Conservation (phyloP, 2,113 vertebrate species). For the Mesoclemmys tuberculata region DNA sequence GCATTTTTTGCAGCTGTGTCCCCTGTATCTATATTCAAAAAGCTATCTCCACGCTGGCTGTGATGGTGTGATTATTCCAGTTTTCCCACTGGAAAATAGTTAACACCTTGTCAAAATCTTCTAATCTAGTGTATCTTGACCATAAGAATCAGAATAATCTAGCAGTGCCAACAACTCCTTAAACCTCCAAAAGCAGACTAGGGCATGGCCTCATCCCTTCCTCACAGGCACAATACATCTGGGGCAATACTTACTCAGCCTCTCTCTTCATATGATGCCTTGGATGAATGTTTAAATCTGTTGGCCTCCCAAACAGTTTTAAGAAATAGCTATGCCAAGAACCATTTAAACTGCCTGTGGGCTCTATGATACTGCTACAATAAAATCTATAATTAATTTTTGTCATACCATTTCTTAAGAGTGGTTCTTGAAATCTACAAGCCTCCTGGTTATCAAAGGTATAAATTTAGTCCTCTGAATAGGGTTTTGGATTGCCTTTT, state of each 20-base stretch:
- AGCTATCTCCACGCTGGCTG: neutral
- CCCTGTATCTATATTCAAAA: neutral
- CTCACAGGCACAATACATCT: neutral
- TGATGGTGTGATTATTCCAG: neutral
- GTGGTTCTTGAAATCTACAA: neutral
- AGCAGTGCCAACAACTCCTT: neutral
- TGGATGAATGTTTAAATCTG: neutral
- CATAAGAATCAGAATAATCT: neutral
- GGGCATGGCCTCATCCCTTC: neutral
- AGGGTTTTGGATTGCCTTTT: neutral
- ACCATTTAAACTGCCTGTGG: neutral
- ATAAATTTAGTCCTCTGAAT: neutral
- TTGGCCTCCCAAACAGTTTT: neutral
- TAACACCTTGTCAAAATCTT: neutral
- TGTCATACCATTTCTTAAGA: neutral
- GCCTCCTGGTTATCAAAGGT: neutral
- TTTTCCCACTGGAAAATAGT: neutral
- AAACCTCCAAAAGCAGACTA: neutral
- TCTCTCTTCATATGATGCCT: neutral
- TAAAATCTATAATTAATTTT: neutral
- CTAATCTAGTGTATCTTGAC: neutral
- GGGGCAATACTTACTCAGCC: neutral
- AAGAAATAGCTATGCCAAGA: neutral
- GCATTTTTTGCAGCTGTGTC: neutral
- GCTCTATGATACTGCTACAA: neutral